phyloP scores from a whole-genome alignment of 1,140 invertebrate species.

The Drosophila murphyi region DNA sequence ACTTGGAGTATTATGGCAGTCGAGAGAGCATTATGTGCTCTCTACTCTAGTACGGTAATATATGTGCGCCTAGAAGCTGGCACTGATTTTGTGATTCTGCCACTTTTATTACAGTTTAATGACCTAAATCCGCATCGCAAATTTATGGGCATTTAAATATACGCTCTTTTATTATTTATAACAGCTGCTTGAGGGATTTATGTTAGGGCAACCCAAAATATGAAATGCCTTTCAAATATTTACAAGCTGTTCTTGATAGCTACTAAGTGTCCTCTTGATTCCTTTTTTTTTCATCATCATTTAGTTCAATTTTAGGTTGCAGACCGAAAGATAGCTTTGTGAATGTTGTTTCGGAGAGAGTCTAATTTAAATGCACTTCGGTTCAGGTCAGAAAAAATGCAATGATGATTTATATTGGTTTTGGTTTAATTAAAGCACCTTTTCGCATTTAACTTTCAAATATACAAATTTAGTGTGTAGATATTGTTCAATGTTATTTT shows the following conservation, averaged over 20 bases:
- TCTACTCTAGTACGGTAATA: background rate
- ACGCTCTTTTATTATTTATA: constrained; percentile 78
- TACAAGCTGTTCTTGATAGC: constrained; percentile 30
- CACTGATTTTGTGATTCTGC: constrained; percentile 48
- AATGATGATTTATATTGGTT: no score
- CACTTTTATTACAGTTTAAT: constrained; percentile 77
- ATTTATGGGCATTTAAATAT: constrained; percentile 80
- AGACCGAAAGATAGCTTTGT: background rate
- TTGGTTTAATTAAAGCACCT: no score
- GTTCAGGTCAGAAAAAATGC: no score
- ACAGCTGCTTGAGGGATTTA: constrained; percentile 70
- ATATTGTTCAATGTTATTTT: no score
- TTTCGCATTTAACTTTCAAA: no score
- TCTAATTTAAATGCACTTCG: no score
- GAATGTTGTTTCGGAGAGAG: constrained; percentile 2
- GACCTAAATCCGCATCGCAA: constrained; percentile 68
- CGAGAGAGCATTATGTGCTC: background rate
- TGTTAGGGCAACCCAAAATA: constrained; percentile 30
- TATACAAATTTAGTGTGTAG: no score
- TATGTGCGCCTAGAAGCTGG: constrained; percentile 64
- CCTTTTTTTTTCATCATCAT: constrained; percentile 4
- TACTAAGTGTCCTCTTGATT: background rate
- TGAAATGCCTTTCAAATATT: constrained; percentile 62
- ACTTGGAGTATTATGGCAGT: constrained; percentile 53
- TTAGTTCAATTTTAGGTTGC: constrained; percentile 3